These are phyloP conservation scores for Eupeodes luniger DNA, from an alignment of 2,888 invertebrate species.

Conservation along the genomic window DNA sequence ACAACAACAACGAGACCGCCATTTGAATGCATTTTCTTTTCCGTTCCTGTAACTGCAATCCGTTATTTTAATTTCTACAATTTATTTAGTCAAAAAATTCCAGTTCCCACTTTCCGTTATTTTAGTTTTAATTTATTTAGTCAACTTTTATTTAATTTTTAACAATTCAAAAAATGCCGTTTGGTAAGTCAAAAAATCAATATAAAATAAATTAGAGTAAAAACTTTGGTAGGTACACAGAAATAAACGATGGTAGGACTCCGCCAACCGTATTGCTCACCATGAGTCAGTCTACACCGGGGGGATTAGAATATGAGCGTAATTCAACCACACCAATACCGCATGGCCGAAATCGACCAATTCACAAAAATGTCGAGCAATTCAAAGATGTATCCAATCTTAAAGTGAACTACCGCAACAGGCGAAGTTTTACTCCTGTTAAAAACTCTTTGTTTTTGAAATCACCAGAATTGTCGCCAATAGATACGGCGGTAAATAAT, in stretches of 20 bases:
- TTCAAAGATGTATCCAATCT: conserved; percentile 65
- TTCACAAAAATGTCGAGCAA: conserved; percentile 43
- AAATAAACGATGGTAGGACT: conserved; percentile 58
- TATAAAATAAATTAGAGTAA: not conserved
- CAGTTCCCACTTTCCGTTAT: not conserved
- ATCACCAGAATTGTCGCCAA: conserved; percentile 66
- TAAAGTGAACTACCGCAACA: conserved; percentile 57
- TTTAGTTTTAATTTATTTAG: not conserved
- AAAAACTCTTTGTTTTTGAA: conserved; percentile 49
- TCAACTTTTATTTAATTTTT: no score
- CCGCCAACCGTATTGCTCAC: conserved; percentile 60
- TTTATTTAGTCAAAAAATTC: no score
- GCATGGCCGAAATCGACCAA: not conserved
- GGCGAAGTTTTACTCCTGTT: conserved; percentile 67
- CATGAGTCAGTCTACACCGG: conserved; percentile 34
- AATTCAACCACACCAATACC: not conserved
- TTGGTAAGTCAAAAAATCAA: conserved; percentile 28
- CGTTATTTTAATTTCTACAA: no score
- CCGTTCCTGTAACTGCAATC: no score
- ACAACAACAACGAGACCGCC: no score
- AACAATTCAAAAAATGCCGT: conserved; percentile 40
- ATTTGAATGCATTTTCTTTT: no score
- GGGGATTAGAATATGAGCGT: not conserved
- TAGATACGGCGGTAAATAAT: conserved; percentile 33
- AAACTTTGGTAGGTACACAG: not conserved